phyloP scores from a whole-genome alignment of 2,113 vertebrate genomes.

The Xyliphius kryptos region DNA sequence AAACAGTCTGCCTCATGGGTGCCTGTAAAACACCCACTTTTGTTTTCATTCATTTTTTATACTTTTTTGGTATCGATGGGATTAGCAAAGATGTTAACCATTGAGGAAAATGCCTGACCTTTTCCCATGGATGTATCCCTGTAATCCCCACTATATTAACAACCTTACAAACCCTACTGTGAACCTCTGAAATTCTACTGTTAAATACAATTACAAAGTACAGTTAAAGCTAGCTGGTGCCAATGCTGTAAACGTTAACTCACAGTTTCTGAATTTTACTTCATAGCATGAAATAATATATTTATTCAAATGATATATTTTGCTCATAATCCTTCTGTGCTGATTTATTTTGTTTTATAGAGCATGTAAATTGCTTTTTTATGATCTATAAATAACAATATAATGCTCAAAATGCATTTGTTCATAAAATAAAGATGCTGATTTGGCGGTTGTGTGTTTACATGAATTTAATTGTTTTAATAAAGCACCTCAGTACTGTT shows the following conservation, averaged over 20 bases:
- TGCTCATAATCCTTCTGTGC: slow-evolving; percentile 93
- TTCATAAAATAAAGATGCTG: too few species aligned
- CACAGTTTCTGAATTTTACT: slow-evolving; percentile 97
- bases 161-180: slow-evolving; percentile 83
- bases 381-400: too few species aligned
- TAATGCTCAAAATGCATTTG: too few species aligned
- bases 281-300: slow-evolving; percentile 98
- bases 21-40: slow-evolving; percentile 50
- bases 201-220: slow-evolving; percentile 93
- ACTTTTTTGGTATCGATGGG: slow-evolving; percentile 31
- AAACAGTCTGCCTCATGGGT: slow-evolving; percentile 63
- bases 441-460: too few species aligned
- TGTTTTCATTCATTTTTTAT: slow-evolving; percentile 35
- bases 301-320: slow-evolving; percentile 99
- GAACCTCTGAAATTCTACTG: slow-evolving; percentile 96
- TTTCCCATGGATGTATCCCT: slow-evolving; percentile 42
- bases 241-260: slow-evolving; percentile 91
- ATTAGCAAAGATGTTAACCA: slow-evolving; percentile 51
- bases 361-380: slow-evolving; percentile 99
- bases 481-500: too few species aligned
- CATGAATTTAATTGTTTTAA: too few species aligned
- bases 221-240: slow-evolving; percentile 97
- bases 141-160: slow-evolving; percentile 68
- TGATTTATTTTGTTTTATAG: slow-evolving; percentile 75
- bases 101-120: slow-evolving; percentile 45